These are phyloP conservation scores for Danio kyathit DNA, from an alignment of 2,797 vertebrate species.

Conservation along the genomic window DNA sequence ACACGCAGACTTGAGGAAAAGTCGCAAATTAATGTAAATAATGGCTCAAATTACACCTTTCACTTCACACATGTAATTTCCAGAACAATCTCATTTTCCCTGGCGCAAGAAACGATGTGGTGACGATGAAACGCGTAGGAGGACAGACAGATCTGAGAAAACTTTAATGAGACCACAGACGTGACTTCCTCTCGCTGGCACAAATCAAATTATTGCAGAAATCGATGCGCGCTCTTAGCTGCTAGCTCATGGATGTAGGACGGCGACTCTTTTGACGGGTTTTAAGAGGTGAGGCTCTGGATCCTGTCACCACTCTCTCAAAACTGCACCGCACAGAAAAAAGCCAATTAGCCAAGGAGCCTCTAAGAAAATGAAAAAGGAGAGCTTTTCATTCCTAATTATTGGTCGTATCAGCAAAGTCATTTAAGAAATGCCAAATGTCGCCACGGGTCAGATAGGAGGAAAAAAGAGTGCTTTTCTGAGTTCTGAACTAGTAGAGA, in stretches of 20 bases:
- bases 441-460: slow-evolving; percentile 39
- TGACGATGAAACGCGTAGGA: slow-evolving; percentile 16
- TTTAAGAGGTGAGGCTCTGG: slow-evolving; percentile 29
- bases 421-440: slow-evolving; percentile 57
- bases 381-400: slow-evolving; percentile 53
- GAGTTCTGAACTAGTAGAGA: slow-evolving; percentile 13
- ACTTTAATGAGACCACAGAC: slow-evolving; percentile 45
- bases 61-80: background rate
- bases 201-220: slow-evolving; percentile 44
- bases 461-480: background rate
- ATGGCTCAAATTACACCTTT: background rate
- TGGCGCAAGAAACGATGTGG: background rate
- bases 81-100: background rate
- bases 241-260: slow-evolving; percentile 8
- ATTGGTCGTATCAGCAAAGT: slow-evolving; percentile 44
- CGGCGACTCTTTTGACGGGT: background rate
- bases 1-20: background rate
- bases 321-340: slow-evolving; percentile 27
- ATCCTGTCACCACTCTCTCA: slow-evolving; percentile 22
- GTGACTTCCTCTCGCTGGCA: slow-evolving; percentile 11
- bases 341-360: slow-evolving; percentile 47
- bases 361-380: slow-evolving; percentile 37
- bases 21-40: slow-evolving; percentile 16
- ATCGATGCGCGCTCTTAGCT: slow-evolving; percentile 2
- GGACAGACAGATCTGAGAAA: slow-evolving; percentile 30